Conservation (phyloP, 1,140 invertebrate species). For the Magallana gigas region DNA sequence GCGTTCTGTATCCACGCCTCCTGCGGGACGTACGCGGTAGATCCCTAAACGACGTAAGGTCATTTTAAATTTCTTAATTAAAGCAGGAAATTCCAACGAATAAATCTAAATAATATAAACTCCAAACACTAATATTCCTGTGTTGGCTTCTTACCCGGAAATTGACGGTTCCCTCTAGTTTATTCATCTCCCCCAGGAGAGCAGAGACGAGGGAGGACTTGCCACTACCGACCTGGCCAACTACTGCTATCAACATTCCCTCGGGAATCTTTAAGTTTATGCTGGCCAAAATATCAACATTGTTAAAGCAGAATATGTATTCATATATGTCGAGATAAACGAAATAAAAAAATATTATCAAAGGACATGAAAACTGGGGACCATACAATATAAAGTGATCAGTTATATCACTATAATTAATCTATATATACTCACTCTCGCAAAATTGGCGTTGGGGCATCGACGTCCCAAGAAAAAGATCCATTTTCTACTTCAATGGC, state of each 20-base stretch:
- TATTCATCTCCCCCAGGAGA: slow-evolving; percentile 81
- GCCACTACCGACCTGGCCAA: slow-evolving; percentile 85
- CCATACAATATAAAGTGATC: too few species aligned
- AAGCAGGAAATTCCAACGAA: too few species aligned
- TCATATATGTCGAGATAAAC: too few species aligned
- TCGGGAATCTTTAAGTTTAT: slow-evolving; percentile 70
- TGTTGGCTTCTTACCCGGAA: slow-evolving; percentile 77
- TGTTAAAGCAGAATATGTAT: too few species aligned
- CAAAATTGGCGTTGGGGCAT: slow-evolving; percentile 53
- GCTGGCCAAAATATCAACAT: slow-evolving; percentile 47
- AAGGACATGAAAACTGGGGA: too few species aligned
- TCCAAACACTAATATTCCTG: too few species aligned
- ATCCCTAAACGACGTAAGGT: slow-evolving; percentile 64
- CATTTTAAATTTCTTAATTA: too few species aligned
- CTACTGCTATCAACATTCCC: slow-evolving; percentile 76
- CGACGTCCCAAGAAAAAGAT: slow-evolving; percentile 62
- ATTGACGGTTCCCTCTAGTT: slow-evolving; percentile 84
- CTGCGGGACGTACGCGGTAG: slow-evolving; percentile 88
- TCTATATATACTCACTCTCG: slow-evolving; percentile 61
- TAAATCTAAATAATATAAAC: too few species aligned
- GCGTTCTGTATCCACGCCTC: slow-evolving; percentile 86
- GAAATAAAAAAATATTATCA: too few species aligned
- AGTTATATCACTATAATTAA: not conserved
- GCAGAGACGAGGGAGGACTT: slow-evolving; percentile 85
- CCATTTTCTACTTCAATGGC: slow-evolving; percentile 51